These are phyloP conservation scores for Enteromius viviparus DNA, from an alignment of 2,797 vertebrate genomes.

Conservation along the genomic window DNA sequence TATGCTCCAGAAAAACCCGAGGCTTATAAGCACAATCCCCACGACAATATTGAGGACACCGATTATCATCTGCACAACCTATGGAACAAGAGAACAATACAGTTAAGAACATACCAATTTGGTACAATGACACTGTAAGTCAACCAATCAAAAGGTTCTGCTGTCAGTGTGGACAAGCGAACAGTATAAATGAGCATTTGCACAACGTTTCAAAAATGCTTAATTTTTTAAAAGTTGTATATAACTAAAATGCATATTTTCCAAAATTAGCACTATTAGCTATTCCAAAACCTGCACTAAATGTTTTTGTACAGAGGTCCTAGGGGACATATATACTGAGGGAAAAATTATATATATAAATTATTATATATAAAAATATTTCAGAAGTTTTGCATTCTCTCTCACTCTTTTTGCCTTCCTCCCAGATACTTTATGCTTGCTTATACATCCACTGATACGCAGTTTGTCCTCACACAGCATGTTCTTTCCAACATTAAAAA, in stretches of 20 bases:
- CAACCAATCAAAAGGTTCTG: neutral
- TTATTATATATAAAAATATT: neutral
- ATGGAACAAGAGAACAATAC: conserved; percentile 18
- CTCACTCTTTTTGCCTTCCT: neutral
- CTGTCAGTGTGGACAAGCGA: neutral
- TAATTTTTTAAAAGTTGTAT: neutral
- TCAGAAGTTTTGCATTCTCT: neutral
- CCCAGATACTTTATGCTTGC: neutral
- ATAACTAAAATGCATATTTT: neutral
- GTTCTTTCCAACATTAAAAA: neutral
- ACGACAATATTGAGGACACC: conserved; percentile 69
- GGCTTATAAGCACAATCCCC: conserved; percentile 8
- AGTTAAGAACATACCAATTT: neutral
- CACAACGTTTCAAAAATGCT: neutral
- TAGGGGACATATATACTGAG: neutral
- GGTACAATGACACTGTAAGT: neutral
- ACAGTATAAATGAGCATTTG: neutral
- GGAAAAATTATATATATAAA: neutral
- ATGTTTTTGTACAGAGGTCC: neutral
- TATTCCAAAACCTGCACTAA: neutral
- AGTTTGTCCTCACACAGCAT: neutral
- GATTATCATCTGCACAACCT: conserved; percentile 73
- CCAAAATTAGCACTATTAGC: neutral
- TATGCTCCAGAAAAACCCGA: too few species aligned
- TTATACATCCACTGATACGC: too few species aligned